Evolutionary conservation across 2,888 invertebrate genomes (phyloP), one percentile per base, ranked within the genome.

Genomic region (Meta bourneti): DNA sequence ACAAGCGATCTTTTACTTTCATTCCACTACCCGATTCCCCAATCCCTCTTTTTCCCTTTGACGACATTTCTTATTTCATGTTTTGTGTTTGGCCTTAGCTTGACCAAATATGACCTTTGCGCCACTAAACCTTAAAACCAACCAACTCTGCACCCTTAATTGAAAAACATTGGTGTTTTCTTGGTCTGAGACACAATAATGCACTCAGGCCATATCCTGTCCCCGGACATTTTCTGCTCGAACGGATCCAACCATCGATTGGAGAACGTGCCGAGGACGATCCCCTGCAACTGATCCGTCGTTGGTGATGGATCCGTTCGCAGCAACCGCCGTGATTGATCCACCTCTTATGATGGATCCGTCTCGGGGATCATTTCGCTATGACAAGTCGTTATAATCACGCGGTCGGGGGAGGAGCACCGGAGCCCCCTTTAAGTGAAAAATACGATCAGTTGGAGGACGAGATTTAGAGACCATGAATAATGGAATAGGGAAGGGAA

Each of bases 321-420:
- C 13, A 34, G 51, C 78, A 78, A 11, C 61, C 79, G 48, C 69
- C 61, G 34, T 80, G 80, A 80, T 80, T 80, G 80, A 80, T 80
- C 69, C 80, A 61, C 69, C 34, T 34, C 34, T 34, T 34, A 34
- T 34, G 34, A 34, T 34, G 34, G 34, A 34, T 34, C 34, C 34
- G 34, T 69, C 20, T 61, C 80, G 34, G 9, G 71, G 75, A 78
- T 70, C 78, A 49, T 78, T 86, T 78, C 78, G 70, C 70, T 20
- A 11, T 52, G 86, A 86, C 84, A 84, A 84, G 84, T 75, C 84
- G 74, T 74, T 77, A 20, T 86, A 86, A 86, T 86, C 86, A 86
- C 74, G 84, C 34, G 81, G 9, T 70, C 48, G 81, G 79, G 51
- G 83, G 16, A 34, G 16, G 79, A 51, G 69, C 48, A 7, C n/a